Evolutionary conservation across 1,140 invertebrate genomes (phyloP).

Genomic region (Trichoplusia ni): DNA sequence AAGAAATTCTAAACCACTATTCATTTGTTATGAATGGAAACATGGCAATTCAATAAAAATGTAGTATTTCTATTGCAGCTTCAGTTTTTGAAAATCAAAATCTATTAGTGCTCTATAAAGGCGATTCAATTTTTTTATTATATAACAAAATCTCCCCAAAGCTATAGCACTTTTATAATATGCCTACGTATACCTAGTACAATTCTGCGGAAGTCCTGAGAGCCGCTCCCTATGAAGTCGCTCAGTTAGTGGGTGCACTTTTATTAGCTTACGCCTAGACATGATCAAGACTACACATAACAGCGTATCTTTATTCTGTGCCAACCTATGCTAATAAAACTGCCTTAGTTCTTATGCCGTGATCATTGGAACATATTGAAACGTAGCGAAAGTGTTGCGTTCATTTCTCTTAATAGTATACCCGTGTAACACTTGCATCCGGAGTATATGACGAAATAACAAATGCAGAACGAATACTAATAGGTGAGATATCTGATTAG

Average conservation of each 20-base stretch:
- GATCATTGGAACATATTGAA: conserved; percentile 23
- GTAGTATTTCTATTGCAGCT: too few relatives aligned
- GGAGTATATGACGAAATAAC: conserved; percentile 24
- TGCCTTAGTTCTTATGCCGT: conserved; percentile 9
- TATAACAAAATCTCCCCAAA: neutral
- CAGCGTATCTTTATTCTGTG: neutral
- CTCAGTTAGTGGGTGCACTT: too few relatives aligned
- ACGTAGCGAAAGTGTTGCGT: conserved; percentile 34
- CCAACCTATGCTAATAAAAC: conserved; percentile 18
- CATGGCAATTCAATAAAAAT: too few relatives aligned
- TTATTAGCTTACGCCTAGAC: too few relatives aligned
- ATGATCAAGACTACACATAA: too few relatives aligned
- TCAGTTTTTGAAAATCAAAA: too few relatives aligned
- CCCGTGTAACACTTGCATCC: conserved; percentile 30
- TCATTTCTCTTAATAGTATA: conserved; percentile 26
- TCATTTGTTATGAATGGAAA: too few relatives aligned
- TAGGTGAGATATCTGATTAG: neutral
- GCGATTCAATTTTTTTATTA: neutral
- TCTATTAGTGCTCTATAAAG: neutral
- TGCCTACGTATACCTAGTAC: too few relatives aligned
- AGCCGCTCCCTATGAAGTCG: too few relatives aligned
- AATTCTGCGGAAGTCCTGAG: too few relatives aligned
- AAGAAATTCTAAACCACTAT: too few relatives aligned
- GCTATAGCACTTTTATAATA: too few relatives aligned
- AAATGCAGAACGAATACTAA: conserved; percentile 22